These are phyloP conservation scores for Megathymus violae DNA, from an alignment of 1,140 invertebrate genomes.

Conservation along the genomic window DNA sequence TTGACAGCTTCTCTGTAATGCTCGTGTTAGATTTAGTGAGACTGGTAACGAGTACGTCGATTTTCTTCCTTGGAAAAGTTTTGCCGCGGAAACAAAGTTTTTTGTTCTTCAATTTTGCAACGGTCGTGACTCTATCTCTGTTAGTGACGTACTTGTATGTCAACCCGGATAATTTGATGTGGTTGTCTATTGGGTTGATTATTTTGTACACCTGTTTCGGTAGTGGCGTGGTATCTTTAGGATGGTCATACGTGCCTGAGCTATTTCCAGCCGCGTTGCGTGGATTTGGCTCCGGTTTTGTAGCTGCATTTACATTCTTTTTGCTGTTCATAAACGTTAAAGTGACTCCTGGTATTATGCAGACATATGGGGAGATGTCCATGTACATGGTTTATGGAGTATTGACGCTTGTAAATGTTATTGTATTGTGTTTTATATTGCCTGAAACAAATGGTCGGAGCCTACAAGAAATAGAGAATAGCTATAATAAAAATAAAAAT, in stretches of 20 bases:
- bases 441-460: constrained; percentile 86
- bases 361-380: constrained; percentile 40
- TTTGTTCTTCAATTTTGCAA: constrained; percentile 44
- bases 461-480: constrained; percentile 83
- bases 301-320: constrained; percentile 43
- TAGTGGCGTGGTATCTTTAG: constrained; percentile 47
- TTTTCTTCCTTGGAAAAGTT: constrained; percentile 48
- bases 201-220: constrained; percentile 50
- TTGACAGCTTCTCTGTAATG: constrained; percentile 51
- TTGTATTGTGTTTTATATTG: constrained; percentile 83
- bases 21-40: constrained; percentile 48
- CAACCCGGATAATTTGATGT: constrained; percentile 40
- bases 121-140: constrained; percentile 40
- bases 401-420: constrained; percentile 62
- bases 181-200: constrained; percentile 53
- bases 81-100: constrained; percentile 51
- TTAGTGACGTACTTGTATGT: constrained; percentile 51
- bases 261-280: constrained; percentile 63
- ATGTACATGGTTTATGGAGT: constrained; percentile 44
- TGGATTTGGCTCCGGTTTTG: constrained; percentile 55
- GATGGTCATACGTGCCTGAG: constrained; percentile 64
- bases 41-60: constrained; percentile 40
- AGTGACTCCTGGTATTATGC: constrained; percentile 48
- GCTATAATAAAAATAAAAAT: constrained; percentile 43
- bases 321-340: constrained; percentile 54